These are phyloP conservation scores for Rhadina sibilatrix DNA, from an alignment of 2,113 vertebrate genomes.

Conservation along the genomic window DNA sequence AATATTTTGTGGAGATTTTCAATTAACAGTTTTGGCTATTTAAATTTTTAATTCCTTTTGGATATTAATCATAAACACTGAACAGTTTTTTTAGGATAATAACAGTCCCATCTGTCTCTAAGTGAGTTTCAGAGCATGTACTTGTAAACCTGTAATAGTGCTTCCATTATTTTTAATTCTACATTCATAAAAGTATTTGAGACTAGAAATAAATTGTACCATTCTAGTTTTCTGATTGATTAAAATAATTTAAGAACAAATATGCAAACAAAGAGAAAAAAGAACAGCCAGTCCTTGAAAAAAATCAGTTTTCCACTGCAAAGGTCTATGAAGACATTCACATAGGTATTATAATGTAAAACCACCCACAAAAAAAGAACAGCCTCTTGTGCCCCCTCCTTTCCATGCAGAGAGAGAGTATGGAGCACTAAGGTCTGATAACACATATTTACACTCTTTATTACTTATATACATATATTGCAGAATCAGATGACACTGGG, in stretches of 20 bases:
- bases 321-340: neutral
- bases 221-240: neutral
- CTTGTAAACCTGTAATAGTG: neutral
- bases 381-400: neutral
- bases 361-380: neutral
- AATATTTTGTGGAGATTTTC: neutral
- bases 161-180: neutral
- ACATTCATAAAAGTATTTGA: neutral
- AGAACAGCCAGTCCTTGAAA: neutral
- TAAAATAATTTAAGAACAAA: neutral
- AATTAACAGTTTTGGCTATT: neutral
- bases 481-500: neutral
- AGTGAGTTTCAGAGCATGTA: neutral
- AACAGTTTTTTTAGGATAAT: neutral
- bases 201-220: neutral
- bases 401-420: neutral
- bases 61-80: neutral
- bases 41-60: neutral
- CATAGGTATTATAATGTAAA: rapidly evolving
- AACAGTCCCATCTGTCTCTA: neutral
- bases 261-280: neutral
- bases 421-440: neutral
- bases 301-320: neutral
- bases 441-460: neutral
- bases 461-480: neutral